Conservation (phyloP, 2,113 vertebrate species). For the Nesoenas mayeri region DNA sequence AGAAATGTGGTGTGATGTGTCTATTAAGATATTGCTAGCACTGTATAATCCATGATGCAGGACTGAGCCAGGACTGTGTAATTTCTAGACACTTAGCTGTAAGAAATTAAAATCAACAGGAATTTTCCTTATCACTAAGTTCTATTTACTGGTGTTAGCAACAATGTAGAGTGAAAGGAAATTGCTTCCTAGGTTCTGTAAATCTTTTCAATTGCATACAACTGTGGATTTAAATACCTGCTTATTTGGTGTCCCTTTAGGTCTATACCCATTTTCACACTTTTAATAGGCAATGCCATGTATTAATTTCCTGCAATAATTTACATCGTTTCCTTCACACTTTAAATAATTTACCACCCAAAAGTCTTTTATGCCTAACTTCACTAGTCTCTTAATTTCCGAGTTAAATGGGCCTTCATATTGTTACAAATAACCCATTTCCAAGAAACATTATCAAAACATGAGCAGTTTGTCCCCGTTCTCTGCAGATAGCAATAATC, state of each 20-base stretch:
- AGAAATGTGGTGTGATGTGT: neutral
- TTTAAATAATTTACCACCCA: neutral
- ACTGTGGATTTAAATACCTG: neutral
- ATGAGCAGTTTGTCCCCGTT: neutral
- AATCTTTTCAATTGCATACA: neutral
- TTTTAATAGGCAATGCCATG: neutral
- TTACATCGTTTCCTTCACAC: neutral
- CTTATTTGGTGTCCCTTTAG: neutral
- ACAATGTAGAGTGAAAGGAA: neutral
- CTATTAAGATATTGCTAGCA: neutral
- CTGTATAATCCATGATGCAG: neutral
- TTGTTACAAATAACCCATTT: constrained; percentile 5
- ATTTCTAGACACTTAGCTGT: neutral
- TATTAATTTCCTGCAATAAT: neutral
- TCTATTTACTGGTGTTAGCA: neutral
- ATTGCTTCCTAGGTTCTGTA: neutral
- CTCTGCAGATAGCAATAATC: neutral
- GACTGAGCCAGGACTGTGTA: neutral
- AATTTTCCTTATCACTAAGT: neutral
- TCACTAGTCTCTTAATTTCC: constrained; percentile 5
- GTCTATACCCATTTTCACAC: neutral
- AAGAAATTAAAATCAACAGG: neutral
- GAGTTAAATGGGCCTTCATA: neutral
- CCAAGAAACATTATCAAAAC: neutral
- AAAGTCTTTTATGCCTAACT: neutral